Conservation (phyloP, 2,113 vertebrate species). For the Myxocyprinus asiaticus region DNA sequence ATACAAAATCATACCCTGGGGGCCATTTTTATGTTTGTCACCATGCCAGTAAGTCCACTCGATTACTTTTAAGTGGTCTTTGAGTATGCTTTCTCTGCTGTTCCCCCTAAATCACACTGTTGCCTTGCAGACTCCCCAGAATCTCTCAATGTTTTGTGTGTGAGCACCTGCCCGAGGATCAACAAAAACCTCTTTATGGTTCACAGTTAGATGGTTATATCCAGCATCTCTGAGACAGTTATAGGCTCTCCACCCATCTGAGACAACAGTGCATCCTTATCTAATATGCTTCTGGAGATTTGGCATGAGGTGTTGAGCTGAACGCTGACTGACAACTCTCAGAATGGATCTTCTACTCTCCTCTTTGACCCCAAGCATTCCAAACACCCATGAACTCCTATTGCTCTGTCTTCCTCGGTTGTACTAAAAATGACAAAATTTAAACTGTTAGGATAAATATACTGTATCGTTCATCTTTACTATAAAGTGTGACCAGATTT, state of each 20-base stretch:
- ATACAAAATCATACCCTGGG: slow-evolving; percentile 32
- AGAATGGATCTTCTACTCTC: neutral
- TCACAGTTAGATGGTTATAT: slow-evolving; percentile 32
- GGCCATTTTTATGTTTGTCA: slow-evolving; percentile 26
- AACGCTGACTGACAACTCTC: neutral
- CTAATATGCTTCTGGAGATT: neutral
- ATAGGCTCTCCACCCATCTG: slow-evolving; percentile 27
- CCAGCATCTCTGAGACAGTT: slow-evolving; percentile 19
- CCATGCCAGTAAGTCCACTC: slow-evolving; percentile 35
- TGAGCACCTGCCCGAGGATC: slow-evolving; percentile 19
- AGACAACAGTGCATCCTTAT: neutral
- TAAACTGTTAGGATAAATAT: no score
- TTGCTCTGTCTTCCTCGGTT: neutral
- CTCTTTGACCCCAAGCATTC: neutral
- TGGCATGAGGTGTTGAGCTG: neutral
- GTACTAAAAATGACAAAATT: no score
- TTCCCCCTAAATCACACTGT: slow-evolving; percentile 34
- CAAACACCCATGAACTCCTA: no score
- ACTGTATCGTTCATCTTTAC: no score
- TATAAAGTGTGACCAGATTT: no score
- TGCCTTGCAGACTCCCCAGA: slow-evolving; percentile 33
- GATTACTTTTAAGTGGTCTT: slow-evolving; percentile 42
- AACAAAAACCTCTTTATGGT: slow-evolving; percentile 26
- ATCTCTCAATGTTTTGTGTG: slow-evolving; percentile 35
- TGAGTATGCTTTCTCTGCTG: slow-evolving; percentile 16